phyloP scores from a whole-genome alignment of 2,113 vertebrate species.

The Lethenteron camtschaticum region DNA sequence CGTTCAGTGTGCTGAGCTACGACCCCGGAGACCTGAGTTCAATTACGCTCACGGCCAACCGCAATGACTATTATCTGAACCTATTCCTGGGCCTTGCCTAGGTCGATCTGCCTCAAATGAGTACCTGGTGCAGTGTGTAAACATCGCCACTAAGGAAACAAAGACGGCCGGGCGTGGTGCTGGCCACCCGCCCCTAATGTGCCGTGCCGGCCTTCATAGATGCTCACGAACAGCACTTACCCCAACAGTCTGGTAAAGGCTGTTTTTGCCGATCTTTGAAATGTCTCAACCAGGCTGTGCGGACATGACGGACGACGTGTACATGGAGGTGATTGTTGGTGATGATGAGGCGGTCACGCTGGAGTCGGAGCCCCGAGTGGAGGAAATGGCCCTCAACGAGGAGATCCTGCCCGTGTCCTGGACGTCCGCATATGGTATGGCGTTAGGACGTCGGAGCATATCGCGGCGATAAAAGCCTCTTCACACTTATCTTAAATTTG shows the following conservation, averaged over 20 bases:
- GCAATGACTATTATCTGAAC: too few relatives aligned
- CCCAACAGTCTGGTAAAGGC: background rate
- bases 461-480: too few relatives aligned
- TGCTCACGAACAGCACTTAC: conserved; percentile 17
- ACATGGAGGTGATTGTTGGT: conserved; percentile 81
- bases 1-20: too few relatives aligned
- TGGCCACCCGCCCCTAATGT: too few relatives aligned
- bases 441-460: background rate
- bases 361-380: conserved; percentile 45
- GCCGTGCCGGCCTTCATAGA: conserved; percentile 22
- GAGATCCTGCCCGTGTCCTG: conserved; percentile 74
- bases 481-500: background rate
- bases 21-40: too few relatives aligned
- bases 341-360: conserved; percentile 44
- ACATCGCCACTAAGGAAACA: background rate
- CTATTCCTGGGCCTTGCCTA: too few relatives aligned
- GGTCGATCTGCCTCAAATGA: too few relatives aligned
- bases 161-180: too few relatives aligned
- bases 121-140: background rate
- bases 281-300: conserved; percentile 41
- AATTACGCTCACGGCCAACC: too few relatives aligned
- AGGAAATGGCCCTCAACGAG: conserved; percentile 50
- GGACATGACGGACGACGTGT: conserved; percentile 70
- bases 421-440: conserved; percentile 67
- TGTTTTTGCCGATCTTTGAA: conserved; percentile 10